Conservation (phyloP, 2,113 vertebrate genomes). For the Trichomycterus rosablanca region DNA sequence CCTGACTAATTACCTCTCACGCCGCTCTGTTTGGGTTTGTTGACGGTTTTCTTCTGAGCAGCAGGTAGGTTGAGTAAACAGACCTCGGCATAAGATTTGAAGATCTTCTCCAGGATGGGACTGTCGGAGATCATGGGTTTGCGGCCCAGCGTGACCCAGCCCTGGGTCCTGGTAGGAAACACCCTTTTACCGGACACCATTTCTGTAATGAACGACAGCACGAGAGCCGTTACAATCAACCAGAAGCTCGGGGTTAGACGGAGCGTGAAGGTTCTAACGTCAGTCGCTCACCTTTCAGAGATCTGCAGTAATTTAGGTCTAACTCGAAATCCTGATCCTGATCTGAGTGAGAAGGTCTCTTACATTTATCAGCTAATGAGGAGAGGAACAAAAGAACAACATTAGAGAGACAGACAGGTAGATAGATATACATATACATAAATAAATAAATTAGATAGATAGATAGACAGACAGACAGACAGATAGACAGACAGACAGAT, state of each 20-base stretch:
- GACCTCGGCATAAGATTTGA: slow-evolving; percentile 54
- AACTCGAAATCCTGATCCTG: slow-evolving; percentile 48
- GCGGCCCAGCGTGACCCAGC: slow-evolving; percentile 64
- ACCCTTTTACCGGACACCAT: slow-evolving; percentile 64
- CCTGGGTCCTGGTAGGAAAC: slow-evolving; percentile 67
- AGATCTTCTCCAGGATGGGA: slow-evolving; percentile 68
- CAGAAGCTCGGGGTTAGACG: neutral
- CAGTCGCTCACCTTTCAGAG: slow-evolving; percentile 61
- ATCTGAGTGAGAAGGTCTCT: slow-evolving; percentile 34
- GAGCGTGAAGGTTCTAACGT: neutral
- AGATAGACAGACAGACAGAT: too few species aligned
- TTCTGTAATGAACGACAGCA: slow-evolving; percentile 44
- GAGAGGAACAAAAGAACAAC: slow-evolving; percentile 20
- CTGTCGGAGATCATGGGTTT: slow-evolving; percentile 65
- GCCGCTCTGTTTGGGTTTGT: slow-evolving; percentile 34
- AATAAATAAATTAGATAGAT: too few species aligned
- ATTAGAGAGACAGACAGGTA: too few species aligned
- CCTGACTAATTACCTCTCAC: slow-evolving; percentile 16
- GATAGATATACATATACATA: too few species aligned
- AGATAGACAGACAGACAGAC: too few species aligned
- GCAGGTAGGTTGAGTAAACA: slow-evolving; percentile 67
- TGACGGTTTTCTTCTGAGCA: slow-evolving; percentile 51
- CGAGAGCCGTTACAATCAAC: neutral
- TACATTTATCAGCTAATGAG: slow-evolving; percentile 64
- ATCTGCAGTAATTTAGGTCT: slow-evolving; percentile 53